Base-by-base conservation (phyloP, 2,113 vertebrate species). In the Crotophaga sulcirostris region DNA sequence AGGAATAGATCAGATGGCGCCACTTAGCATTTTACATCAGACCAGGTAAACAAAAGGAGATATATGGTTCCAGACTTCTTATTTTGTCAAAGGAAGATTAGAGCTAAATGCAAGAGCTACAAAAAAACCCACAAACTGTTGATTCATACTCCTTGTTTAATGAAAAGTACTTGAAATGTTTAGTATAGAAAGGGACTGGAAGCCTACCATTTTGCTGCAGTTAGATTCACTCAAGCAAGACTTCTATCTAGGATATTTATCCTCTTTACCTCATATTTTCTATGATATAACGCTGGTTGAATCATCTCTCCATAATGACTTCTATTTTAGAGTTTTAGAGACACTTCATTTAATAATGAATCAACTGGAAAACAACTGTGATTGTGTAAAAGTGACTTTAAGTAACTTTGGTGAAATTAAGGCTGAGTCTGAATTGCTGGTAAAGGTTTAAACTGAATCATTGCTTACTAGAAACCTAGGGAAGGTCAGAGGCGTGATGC, bases 1-100 rank as follows among this genome's bases (percentile, higher is more conserved):
- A 96, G 81, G 47, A 74, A 92, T 89, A 80, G 84, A 91, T 93
- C 82, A 91, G 79, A 90, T 75, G 83, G 74, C 56, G 25, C 89
- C 95, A 88, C 67, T 91, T 92, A 88, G 68, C 26, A 82, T 86
- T 91, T 74, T 54, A 77, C 54, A 87, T 70, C 28, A 62, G 34
- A 9, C 20, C 59, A 14, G 84, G 80, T 82, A 91, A 93, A 94
- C 66, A 93, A 85, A 91, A 31, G 16, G 24, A 78, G 58, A 89
- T 83, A 62, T 6, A 82, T 75, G 40, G 15, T 54, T 94, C 68
- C 38, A 72, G 56, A 44, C 52, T 36, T 67, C 42, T 51, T 84
- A 55, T 74, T 93, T 90, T 81, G 42, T 81, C 60, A 81, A 52
- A 51, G 16, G 20, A 60, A 83, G 55, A 78, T 52, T 64, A 78